Percentiles rank a stretch among this genome's conserved stretches.
phyloP scores from a whole-genome alignment of 2,888 invertebrate genomes.

The Morpho deidamia region DNA sequence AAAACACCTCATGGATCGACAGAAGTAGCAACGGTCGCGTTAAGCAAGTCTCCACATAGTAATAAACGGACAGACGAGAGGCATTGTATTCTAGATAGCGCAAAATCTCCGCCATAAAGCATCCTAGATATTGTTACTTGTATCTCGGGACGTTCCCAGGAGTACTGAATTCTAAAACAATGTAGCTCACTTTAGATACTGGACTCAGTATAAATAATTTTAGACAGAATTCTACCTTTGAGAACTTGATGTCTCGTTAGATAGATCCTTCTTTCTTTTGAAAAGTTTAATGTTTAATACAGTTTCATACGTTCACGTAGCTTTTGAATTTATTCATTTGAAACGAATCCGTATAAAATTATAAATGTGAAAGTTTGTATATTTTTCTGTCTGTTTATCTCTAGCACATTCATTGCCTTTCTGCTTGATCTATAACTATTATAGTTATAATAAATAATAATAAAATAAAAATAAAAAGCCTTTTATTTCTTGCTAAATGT shows the following conservation, averaged over 20 bases:
- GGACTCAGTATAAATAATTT: conserved; percentile 4
- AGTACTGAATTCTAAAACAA: conserved; percentile 13
- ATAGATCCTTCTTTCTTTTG: neutral
- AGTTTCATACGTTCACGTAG: too few species aligned
- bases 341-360: too few species aligned
- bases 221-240: conserved; percentile 12
- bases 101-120: conserved; percentile 8
- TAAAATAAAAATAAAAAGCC: too few species aligned
- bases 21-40: neutral
- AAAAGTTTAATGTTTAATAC: too few species aligned
- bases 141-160: conserved; percentile 7
- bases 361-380: too few species aligned
- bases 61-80: conserved; percentile 6
- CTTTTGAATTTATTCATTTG: too few species aligned
- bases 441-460: too few species aligned
- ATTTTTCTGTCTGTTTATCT: too few species aligned
- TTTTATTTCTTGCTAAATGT: too few species aligned
- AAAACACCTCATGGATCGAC: neutral
- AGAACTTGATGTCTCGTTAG: neutral
- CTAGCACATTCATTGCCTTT: too few species aligned
- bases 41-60: conserved; percentile 7
- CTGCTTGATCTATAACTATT: too few species aligned
- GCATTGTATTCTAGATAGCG: conserved; percentile 5
- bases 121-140: conserved; percentile 5
- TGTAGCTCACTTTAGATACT: conserved; percentile 4